Evolutionary conservation across 2,113 vertebrate species (phyloP), one percentile per base, ranked within the genome.

Genomic region (Lates calcarifer): DNA sequence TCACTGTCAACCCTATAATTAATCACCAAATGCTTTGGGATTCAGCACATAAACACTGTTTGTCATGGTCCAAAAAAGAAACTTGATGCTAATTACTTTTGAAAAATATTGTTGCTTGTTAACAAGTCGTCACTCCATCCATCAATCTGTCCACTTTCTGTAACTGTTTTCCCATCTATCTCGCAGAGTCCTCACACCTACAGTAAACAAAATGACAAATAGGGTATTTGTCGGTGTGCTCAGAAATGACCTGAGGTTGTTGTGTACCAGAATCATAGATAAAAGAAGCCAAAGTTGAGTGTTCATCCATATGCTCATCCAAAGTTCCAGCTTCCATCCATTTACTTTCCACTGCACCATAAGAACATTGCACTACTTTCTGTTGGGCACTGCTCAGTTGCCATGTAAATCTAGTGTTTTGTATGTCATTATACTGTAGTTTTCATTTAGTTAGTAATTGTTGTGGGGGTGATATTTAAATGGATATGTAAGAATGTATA

Each of bases 81-180:
- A 73, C 78, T 77, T 82, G 76, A 89, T 83, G 70, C 73, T 79
- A 89, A 87, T 89, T 89, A 76, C 80, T 87, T 91, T 73, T 74
- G 84, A 85, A 87, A 89, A 67, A 83, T 86, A 75, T 80, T 83
- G 72, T 56, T 60, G 71, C 79, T 87, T 81, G 83, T 87, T 82
- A 87, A 90, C 81, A 87, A 63, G 66, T 78, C 49, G 28, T 47
- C 53, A 33, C 24, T 60, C 64, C 67, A 89, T 88, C 80, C 83
- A 88, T 90, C 85, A 89, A 49, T 58, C 75, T 69, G 39, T 78
- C 67, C 26, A 18, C 58, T 66, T 68, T 58, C 64, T 77, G 29
- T 55, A 57, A 57, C 18, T 14, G 20, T 39, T 73, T 14, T 11
- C 37, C 58, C 63, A 45, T 77, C 74, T 66, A 45, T 77, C 74